Base-by-base conservation (phyloP, 2,113 vertebrate species). In the Archilochus colubris region DNA sequence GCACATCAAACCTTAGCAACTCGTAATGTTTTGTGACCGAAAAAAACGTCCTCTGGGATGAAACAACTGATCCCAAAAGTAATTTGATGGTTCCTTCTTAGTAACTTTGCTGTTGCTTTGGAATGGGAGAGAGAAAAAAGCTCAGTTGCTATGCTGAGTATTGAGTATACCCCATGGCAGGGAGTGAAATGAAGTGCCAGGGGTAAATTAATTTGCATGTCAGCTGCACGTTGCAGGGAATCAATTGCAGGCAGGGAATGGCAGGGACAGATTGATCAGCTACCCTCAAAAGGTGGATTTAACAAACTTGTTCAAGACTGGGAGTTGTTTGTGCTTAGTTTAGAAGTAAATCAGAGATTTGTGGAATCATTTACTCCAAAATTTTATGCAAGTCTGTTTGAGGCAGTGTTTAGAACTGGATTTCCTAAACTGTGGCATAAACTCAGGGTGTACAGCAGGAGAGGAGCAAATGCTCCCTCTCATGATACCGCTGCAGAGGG, bases 381-480 rank as follows among this genome's bases (percentile, higher is more conserved):
- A 8, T 61, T 73, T 38, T 48, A 22, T 74, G 73, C n/a, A 25
- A 61, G 25, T 10, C 5, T 50, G 1, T 40, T 40, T 25, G 64
- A 74, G 31, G 38, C 24, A 31, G 10, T 38, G 61, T 25, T 59
- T 43, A 59, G 22, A 46, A 46, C 8, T 3, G 10, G 76, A 6
- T 36, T 63, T 48, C 3, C 3, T 59, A 16, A 62, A 18, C 13
- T 12, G 15, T 23, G 2, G 51, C 40, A 40, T 40, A 40, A 40
- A 0, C 66, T 77, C 4, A 16, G n/a, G 30, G 43, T 79, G 30
- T 0, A 17, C 14, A 72, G 57, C 22, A 23, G 67, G 36, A 75
- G 9, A 61, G 33, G 54, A 38, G 50, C 6, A 0, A 3, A 8
- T 14, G 18, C 31, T 61, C n/a, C 25, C 25, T 33, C 0, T 10